Evolutionary conservation across 1,140 invertebrate genomes (phyloP).

Genomic region (Aradophagus sp.): DNA sequence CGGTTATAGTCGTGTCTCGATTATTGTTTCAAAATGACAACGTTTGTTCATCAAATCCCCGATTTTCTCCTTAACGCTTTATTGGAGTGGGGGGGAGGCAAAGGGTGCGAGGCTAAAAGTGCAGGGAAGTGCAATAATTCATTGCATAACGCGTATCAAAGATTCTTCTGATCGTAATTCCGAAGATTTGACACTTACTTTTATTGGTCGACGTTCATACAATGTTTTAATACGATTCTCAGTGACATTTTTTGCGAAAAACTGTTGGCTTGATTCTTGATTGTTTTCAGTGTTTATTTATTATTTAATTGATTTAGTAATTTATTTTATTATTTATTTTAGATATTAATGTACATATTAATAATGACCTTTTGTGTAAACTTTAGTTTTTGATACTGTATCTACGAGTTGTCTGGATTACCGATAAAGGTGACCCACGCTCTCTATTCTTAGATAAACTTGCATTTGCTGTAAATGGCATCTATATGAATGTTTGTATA

Average conservation of each 20-base stretch:
- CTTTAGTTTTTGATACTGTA: slow-evolving; percentile 40
- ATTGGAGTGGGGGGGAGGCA: neutral
- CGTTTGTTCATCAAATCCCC: neutral
- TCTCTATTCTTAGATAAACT: slow-evolving; percentile 33
- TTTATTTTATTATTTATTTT: slow-evolving; percentile 18
- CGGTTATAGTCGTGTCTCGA: slow-evolving; percentile 66
- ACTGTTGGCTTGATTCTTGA: no score
- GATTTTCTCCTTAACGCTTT: neutral
- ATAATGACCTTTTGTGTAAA: no score
- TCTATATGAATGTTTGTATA: slow-evolving; percentile 41
- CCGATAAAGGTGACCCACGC: slow-evolving; percentile 17
- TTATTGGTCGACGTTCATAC: no score
- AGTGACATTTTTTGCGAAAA: no score
- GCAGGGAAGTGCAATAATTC: slow-evolving; percentile 17
- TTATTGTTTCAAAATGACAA: slow-evolving; percentile 58
- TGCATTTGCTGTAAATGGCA: slow-evolving; percentile 39
- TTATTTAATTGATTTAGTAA: no score
- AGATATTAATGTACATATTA: neutral
- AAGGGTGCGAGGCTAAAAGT: neutral
- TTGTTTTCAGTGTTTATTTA: no score
- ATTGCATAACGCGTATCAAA: slow-evolving; percentile 5
- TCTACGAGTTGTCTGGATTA: no score
- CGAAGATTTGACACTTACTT: no score
- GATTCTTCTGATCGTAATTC: no score
- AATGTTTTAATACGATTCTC: no score